phyloP scores from a whole-genome alignment of 1,140 invertebrate genomes.

The Eriocheir sinensis region DNA sequence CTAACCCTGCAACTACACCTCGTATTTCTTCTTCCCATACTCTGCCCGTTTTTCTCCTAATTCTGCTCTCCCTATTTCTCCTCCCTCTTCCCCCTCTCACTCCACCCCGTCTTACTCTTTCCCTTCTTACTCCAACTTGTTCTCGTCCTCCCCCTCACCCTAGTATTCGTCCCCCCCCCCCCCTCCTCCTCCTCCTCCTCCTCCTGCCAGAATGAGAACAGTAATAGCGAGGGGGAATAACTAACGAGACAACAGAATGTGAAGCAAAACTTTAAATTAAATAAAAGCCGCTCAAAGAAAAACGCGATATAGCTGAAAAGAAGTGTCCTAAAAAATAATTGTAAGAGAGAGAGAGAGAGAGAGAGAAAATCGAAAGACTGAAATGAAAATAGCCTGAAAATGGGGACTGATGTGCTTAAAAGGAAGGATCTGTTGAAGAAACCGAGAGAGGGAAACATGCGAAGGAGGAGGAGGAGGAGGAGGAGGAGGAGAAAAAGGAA shows the following conservation, averaged over 20 bases:
- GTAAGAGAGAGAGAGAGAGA: slow-evolving; percentile 25
- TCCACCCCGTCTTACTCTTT: background rate
- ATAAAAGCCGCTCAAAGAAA: background rate
- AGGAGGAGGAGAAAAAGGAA: background rate
- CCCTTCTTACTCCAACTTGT: background rate
- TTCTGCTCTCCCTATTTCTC: background rate
- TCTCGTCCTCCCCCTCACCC: background rate
- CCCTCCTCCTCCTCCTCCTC: slow-evolving; percentile 49
- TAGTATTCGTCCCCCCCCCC: background rate
- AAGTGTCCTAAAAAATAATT: background rate
- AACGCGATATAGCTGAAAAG: background rate
- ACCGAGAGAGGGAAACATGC: no score
- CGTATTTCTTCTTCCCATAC: no score
- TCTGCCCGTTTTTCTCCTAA: no score
- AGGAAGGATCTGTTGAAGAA: no score
- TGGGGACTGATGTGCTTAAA: no score
- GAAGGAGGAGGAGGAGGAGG: background rate
- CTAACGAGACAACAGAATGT: background rate
- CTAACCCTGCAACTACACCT: no score
- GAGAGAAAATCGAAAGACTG: background rate
- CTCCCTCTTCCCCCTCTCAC: background rate
- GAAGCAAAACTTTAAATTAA: background rate
- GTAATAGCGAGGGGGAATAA: slow-evolving; percentile 23
- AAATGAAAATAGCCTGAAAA: slow-evolving; percentile 8
- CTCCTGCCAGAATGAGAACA: background rate